Conservation (phyloP, 1,140 invertebrate genomes). For the Drosophila dunni region DNA sequence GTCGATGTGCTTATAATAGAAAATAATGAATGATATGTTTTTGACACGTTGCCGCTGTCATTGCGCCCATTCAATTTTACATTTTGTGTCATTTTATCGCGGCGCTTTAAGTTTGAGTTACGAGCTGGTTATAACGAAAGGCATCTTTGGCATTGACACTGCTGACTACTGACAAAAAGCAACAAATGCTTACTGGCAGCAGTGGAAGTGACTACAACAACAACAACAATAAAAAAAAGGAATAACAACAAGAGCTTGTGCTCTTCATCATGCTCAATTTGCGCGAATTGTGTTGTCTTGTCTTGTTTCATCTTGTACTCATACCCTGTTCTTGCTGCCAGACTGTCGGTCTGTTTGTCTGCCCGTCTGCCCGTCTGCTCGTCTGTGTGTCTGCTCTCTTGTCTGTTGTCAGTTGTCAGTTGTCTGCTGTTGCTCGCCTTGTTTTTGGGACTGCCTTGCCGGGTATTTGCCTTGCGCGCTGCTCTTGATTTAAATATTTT, state of each 20-base stretch:
- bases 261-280: conserved; percentile 82
- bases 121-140: conserved; percentile 62
- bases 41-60: conserved; percentile 79
- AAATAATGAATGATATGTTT: conserved; percentile 84
- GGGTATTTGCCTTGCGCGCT: conserved; percentile 23
- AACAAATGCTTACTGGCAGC: conserved; percentile 21
- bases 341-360: conserved; percentile 14
- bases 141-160: conserved; percentile 76
- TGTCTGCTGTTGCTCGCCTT: conserved; percentile 21
- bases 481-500: conserved; percentile 83
- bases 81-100: conserved; percentile 52
- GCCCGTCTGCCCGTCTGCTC: conserved; percentile 19
- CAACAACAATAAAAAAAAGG: conserved; percentile 6
- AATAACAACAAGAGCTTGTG: conserved; percentile 42
- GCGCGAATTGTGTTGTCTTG: conserved; percentile 82
- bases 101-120: conserved; percentile 63
- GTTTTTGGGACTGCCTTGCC: conserved; percentile 37
- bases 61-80: conserved; percentile 74
- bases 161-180: conserved; percentile 46
- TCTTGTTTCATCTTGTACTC: conserved; percentile 57
- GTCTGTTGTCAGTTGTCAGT: conserved; percentile 49
- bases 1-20: conserved; percentile 75
- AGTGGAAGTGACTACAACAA: conserved; percentile 10
- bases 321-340: conserved; percentile 8
- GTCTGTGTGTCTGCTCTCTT: conserved; percentile 43